These are phyloP conservation scores for Hypsopygia costalis DNA, from an alignment of 2,888 invertebrate species.

Conservation along the genomic window DNA sequence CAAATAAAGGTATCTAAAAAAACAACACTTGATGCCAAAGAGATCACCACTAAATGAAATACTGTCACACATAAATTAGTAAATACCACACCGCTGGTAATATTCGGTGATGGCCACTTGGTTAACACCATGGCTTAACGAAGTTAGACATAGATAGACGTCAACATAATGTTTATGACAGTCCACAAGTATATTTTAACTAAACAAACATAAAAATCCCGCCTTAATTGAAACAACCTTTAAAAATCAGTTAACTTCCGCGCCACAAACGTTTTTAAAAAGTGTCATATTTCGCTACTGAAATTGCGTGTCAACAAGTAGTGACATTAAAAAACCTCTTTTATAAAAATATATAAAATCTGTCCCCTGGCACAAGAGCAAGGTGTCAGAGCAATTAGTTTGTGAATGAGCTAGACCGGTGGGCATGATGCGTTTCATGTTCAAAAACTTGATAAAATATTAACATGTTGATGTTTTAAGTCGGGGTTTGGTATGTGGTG, in stretches of 20 bases:
- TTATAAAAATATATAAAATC: conserved; percentile 35
- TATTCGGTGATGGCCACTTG: too few relatives aligned
- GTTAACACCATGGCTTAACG: too few relatives aligned
- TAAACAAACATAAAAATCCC: neutral
- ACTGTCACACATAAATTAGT: too few relatives aligned
- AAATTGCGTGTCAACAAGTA: conserved; percentile 42
- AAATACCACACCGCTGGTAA: too few relatives aligned
- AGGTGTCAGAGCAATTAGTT: conserved; percentile 77
- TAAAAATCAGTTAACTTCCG: neutral
- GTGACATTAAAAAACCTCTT: conserved; percentile 43
- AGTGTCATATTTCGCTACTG: conserved; percentile 45
- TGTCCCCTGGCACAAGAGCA: conserved; percentile 27
- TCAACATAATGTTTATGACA: too few relatives aligned
- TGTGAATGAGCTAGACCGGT: conserved; percentile 55
- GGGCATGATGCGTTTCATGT: conserved; percentile 51
- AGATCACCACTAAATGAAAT: too few relatives aligned
- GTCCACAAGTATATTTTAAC: too few relatives aligned
- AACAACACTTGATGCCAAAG: too few relatives aligned
- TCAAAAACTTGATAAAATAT: conserved; percentile 43
- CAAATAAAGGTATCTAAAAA: too few relatives aligned
- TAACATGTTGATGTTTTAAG: conserved; percentile 25
- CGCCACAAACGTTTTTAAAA: conserved; percentile 26
- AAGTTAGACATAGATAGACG: too few relatives aligned
- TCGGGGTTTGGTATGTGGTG: neutral
- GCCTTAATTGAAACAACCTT: neutral